phyloP scores from a whole-genome alignment of 2,113 vertebrate species.

The Pristiophorus japonicus region DNA sequence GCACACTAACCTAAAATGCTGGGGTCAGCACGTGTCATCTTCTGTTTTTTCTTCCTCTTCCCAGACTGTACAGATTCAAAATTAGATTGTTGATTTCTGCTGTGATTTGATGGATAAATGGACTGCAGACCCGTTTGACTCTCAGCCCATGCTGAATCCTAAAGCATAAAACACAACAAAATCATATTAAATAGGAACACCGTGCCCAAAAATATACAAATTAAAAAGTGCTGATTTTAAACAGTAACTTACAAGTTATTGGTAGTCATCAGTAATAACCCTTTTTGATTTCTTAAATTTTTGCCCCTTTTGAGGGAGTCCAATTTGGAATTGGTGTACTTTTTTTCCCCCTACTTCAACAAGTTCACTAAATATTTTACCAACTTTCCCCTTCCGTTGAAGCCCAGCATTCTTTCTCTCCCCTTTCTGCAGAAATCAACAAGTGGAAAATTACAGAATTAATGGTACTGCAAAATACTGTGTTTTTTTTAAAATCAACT shows the following conservation, averaged over 20 bases:
- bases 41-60: slow-evolving; percentile 99
- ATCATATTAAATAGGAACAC: not conserved
- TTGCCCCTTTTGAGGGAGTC: not conserved
- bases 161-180: slow-evolving; percentile 6
- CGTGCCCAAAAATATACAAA: not conserved
- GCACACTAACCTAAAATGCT: slow-evolving; percentile 83
- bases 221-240: not conserved
- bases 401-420: not conserved
- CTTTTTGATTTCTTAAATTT: not conserved
- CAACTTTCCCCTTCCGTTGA: not conserved
- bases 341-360: not conserved
- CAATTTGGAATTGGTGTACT: not conserved
- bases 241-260: not conserved
- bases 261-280: not conserved
- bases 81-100: slow-evolving; percentile 77
- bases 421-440: not conserved
- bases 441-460: slow-evolving; percentile 33
- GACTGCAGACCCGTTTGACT: slow-evolving; percentile 75
- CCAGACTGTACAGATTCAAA: slow-evolving; percentile 93
- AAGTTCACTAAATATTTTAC: not conserved
- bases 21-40: slow-evolving; percentile 97
- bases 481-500: not conserved
- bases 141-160: slow-evolving; percentile 89
- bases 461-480: not conserved
- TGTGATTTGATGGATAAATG: slow-evolving; percentile 83